phyloP scores from a whole-genome alignment of 2,888 invertebrate genomes.

The Caenorhabditis wallacei region DNA sequence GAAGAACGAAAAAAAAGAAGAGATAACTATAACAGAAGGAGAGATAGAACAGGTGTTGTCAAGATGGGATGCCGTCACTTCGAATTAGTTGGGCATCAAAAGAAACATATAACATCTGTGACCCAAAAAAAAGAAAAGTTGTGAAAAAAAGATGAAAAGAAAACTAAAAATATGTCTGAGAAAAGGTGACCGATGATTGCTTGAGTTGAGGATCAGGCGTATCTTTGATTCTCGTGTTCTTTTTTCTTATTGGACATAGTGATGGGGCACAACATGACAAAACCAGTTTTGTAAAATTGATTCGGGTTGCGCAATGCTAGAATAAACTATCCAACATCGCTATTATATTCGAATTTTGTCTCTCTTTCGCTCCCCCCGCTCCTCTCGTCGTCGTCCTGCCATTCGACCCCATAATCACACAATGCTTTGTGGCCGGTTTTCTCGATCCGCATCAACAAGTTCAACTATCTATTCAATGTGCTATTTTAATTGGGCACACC shows the following conservation, averaged over 20 bases:
- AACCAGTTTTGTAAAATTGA: slow-evolving; percentile 69
- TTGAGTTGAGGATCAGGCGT: slow-evolving; percentile 61
- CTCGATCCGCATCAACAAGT: slow-evolving; percentile 68
- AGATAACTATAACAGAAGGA: not conserved
- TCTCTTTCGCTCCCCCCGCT: not conserved
- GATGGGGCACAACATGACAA: slow-evolving; percentile 42
- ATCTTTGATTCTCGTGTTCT: slow-evolving; percentile 60
- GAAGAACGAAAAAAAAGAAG: not conserved
- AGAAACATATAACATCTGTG: slow-evolving; percentile 1
- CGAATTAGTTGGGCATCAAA: not conserved
- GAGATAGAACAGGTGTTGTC: slow-evolving; percentile 1
- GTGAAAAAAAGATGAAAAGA: not conserved
- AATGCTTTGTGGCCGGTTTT: slow-evolving; percentile 65
- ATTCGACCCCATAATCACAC: slow-evolving; percentile 64
- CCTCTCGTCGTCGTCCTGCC: slow-evolving; percentile 28
- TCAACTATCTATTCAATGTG: slow-evolving; percentile 66
- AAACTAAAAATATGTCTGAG: slow-evolving; percentile 21
- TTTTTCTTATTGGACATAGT: slow-evolving; percentile 59
- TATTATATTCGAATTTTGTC: slow-evolving; percentile 65
- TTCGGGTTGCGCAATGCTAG: slow-evolving; percentile 67
- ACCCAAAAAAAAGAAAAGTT: slow-evolving; percentile 12
- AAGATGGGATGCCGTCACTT: slow-evolving; percentile 13
- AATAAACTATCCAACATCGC: slow-evolving; percentile 64
- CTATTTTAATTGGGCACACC: slow-evolving; percentile 65
- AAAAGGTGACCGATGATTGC: slow-evolving; percentile 51